These are phyloP conservation scores for Lypha dubia DNA, from an alignment of 2,888 invertebrate species.

Conservation along the genomic window DNA sequence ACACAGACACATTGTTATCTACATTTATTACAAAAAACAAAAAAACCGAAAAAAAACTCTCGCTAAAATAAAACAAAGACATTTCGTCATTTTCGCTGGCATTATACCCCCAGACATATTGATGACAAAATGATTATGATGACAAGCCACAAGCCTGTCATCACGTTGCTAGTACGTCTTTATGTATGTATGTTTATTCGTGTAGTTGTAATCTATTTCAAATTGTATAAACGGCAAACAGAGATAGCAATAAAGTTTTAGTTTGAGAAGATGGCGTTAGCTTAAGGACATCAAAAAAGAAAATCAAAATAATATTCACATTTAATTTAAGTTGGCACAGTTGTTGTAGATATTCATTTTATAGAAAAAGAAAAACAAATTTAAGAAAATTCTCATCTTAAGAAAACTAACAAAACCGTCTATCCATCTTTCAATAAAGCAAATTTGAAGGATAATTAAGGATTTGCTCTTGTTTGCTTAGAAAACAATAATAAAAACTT, in stretches of 20 bases:
- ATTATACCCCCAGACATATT: conserved; percentile 80
- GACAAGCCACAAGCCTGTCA: conserved; percentile 74
- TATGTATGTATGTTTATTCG: too few species aligned
- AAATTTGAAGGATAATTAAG: conserved; percentile 54
- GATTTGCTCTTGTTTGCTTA: conserved; percentile 29
- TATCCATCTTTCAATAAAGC: conserved; percentile 15
- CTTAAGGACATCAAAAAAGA: conserved; percentile 20
- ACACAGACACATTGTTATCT: conserved; percentile 48
- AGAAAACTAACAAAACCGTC: neutral
- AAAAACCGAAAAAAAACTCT: neutral
- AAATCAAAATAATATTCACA: neutral
- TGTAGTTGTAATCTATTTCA: conserved; percentile 10
- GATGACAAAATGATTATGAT: conserved; percentile 82
- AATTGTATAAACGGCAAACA: conserved; percentile 7
- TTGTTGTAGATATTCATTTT: conserved; percentile 12
- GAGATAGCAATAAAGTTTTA: conserved; percentile 22
- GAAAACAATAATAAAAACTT: conserved; percentile 17
- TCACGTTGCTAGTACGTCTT: conserved; percentile 55
- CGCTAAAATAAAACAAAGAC: conserved; percentile 53
- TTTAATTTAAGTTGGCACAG: conserved; percentile 28
- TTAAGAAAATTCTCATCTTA: neutral
- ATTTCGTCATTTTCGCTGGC: conserved; percentile 72
- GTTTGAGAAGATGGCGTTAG: conserved; percentile 26
- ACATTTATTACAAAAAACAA: conserved; percentile 8
- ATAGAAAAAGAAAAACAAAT: neutral